Base-by-base conservation (phyloP, 2,888 invertebrate species). In the Pristionchus arcanus region DNA sequence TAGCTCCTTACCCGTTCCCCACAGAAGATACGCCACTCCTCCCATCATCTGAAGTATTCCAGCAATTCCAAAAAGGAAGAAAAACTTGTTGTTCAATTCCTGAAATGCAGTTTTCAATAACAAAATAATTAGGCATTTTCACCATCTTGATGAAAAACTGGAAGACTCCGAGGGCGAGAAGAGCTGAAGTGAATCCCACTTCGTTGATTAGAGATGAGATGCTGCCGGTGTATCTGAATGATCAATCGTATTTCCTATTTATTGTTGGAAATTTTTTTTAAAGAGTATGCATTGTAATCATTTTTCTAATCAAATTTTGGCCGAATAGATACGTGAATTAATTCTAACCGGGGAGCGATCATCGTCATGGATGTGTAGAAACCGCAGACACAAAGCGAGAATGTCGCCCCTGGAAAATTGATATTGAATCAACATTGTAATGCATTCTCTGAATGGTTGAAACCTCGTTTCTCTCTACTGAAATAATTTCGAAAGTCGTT, bases 331-430 rank as follows among this genome's bases (percentile, higher is more conserved):
- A 28, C 25, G 28, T n/a, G 68, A 28, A 28, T 28, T 63, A 21
- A 59, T 16, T 87, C 68, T 2, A 87, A 87, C 87, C 87, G 37
- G 0, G 87, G 87, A 13, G 87, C 87, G 2, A 87, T 68, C 87
- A 87, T 87, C 21, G 87, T 87, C 87, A 87, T 87, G 28, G 37
- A 66, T 1, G 87, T n/a, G 87, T 87, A 87, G 49, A 87, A 87
- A 0, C 87, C 87, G 34, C 87, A 87, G 0, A 87, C 87, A 21
- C 87, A 87, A 7, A 66, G 49, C 19, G 87, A 87, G 68, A 87
- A 87, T 2, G 87, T 68, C 19, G 49, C 37, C 19, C 87, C 87
- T 87, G 87, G 4, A n/a, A 31, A 25, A 87, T 34, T 9, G 34
- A 19, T 3, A 25, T 19, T n/a, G 28, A 84, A 42, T 28, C n/a